Base-by-base conservation (phyloP, 2,113 vertebrate species). In the Dicaeum eximium region DNA sequence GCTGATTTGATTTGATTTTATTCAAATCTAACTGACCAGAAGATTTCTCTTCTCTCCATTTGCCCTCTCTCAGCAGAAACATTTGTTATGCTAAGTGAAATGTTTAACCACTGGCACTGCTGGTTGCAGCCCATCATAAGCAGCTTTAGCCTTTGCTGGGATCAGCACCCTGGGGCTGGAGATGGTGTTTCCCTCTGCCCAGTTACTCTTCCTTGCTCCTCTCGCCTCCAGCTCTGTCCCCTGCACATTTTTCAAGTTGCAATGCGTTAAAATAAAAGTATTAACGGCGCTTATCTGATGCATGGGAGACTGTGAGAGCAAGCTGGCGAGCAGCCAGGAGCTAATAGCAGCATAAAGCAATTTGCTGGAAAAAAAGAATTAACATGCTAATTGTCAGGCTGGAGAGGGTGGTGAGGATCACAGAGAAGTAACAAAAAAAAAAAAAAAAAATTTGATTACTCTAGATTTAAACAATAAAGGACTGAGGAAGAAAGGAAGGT, bases 351-450 rank as follows among this genome's bases (percentile, higher is more conserved):
- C 83, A 85, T 92, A 96, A 96, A 97, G 96, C 95, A 80, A 88
- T 95, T 90, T 91, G 92, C 85, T 90, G 91, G 2, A 15, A 22
- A 47, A 51, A 90, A 79, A 66, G 62, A 82, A 60, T 74, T 97
- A 96, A 91, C 96, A 94, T 95, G 89, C 60, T 97, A 96, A 96
- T 97, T 96, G 95, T 79, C 90, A 86, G 95, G 90, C 90, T 94
- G 94, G 82, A 96, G 86, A 94, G 88, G 72, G 94, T 95, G 92
- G 85, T 65, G 82, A 70, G 70, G 80, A 80, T 48, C 35, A 24
- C 4, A 27, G 3, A 10, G 70, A 15, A 30, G 6, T 73, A 1
- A 13, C 24, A 8, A 33, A 31, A 61, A 61, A 56, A 56, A n/a
- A 58, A 37, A 38, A 38, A 38, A 38, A 38, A 22, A n/a, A 23